A percentile compares a stretch with the other conserved stretches of the same genome.
These are phyloP conservation scores for Parapristionchus giblindavisi DNA, from an alignment of 2,888 invertebrate species.

Conservation along the genomic window DNA sequence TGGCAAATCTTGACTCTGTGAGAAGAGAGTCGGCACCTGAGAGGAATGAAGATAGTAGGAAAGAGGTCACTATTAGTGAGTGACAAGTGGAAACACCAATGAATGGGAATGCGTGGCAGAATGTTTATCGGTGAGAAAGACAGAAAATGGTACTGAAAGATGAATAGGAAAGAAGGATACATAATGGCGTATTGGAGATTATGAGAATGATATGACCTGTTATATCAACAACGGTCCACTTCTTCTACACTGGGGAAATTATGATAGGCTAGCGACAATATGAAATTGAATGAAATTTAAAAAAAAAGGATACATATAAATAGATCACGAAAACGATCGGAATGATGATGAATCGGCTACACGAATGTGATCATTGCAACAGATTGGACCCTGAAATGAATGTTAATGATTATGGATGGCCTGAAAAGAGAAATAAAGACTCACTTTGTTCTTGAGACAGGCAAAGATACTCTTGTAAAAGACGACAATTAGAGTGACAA, in stretches of 20 bases:
- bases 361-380: slow-evolving; percentile 14
- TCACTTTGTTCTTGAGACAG: background rate
- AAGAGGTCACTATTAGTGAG: too few relatives aligned
- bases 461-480: background rate
- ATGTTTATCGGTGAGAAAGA: background rate
- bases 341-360: slow-evolving; percentile 21
- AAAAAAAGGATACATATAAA: background rate
- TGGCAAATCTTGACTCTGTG: too few relatives aligned
- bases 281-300: background rate
- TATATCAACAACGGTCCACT: too few relatives aligned
- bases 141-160: background rate
- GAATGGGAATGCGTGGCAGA: too few relatives aligned
- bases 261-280: background rate
- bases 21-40: too few relatives aligned
- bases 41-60: too few relatives aligned
- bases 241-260: too few relatives aligned
- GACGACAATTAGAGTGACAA: background rate
- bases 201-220: background rate
- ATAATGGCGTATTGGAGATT: too few relatives aligned
- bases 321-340: slow-evolving; percentile 5
- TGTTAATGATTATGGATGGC: background rate
- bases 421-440: background rate
- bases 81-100: too few relatives aligned
- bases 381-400: background rate
- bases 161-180: too few relatives aligned